Evolutionary conservation across 2,113 vertebrate species (phyloP).

Genomic region (Crotalus helleri): DNA sequence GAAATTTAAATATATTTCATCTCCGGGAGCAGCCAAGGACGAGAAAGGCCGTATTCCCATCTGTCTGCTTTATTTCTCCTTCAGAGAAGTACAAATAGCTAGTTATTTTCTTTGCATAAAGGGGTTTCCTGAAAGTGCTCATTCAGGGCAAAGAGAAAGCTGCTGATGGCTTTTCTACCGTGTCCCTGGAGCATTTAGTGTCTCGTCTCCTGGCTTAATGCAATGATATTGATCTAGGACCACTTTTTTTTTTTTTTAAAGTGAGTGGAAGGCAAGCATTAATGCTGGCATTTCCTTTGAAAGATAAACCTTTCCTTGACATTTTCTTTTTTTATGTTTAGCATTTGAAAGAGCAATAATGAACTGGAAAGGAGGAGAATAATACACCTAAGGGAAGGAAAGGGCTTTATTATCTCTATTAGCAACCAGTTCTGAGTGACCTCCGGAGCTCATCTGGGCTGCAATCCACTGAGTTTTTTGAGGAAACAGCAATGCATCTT

Average conservation of each 20-base stretch:
- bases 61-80: not conserved
- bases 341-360: constrained; percentile 37
- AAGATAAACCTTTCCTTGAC: constrained; percentile 51
- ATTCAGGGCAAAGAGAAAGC: constrained; percentile 22
- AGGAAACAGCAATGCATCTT: not conserved
- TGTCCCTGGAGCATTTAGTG: constrained; percentile 35
- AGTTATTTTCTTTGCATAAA: constrained; percentile 3
- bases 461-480: not conserved
- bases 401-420: constrained; percentile 20
- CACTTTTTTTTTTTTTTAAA: constrained; percentile 35
- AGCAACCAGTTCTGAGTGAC: constrained; percentile 6
- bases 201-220: constrained; percentile 45
- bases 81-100: constrained; percentile 16
- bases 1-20: not conserved
- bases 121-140: constrained; percentile 34
- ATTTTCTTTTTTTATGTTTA: constrained; percentile 40
- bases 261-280: constrained; percentile 34
- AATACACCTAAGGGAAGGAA: constrained; percentile 15
- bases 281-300: constrained; percentile 45
- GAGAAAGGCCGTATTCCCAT: not conserved
- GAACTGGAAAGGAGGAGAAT: constrained; percentile 18
- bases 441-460: not conserved
- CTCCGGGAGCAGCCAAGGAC: not conserved
- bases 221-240: constrained; percentile 43
- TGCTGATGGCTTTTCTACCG: constrained; percentile 13